phyloP scores from a whole-genome alignment of 92 coral and sea anemone species.

The Metridium senile region DNA sequence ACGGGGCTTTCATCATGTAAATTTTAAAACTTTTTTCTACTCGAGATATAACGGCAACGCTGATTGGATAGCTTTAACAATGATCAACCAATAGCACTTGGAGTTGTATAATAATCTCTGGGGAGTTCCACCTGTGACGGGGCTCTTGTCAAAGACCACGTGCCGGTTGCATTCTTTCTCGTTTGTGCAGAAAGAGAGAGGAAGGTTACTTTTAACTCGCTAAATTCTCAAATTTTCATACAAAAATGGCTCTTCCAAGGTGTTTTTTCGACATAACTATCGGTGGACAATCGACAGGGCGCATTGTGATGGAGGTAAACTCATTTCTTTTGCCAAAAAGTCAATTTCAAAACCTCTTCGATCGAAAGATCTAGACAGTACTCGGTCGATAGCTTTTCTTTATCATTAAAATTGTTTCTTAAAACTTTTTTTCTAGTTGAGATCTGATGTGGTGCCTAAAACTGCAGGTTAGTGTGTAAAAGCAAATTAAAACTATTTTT shows the following conservation, averaged over 20 bases:
- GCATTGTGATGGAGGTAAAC: slow-evolving; percentile 77
- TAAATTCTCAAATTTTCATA: neutral
- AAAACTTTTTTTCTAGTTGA: slow-evolving; percentile 55
- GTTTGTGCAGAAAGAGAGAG: neutral
- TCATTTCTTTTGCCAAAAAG: neutral
- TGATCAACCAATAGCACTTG: too few species aligned
- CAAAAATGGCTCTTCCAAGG: slow-evolving; percentile 27
- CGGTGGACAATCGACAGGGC: slow-evolving; percentile 60
- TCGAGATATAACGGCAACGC: too few species aligned
- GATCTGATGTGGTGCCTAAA: slow-evolving; percentile 84
- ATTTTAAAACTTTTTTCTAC: too few species aligned
- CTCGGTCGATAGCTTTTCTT: too few species aligned
- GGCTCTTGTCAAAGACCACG: neutral
- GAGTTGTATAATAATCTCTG: neutral
- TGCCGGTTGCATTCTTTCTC: neutral
- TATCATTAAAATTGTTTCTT: neutral
- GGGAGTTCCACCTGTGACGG: neutral
- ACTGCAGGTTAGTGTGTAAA: slow-evolving; percentile 70
- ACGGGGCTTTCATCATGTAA: too few species aligned
- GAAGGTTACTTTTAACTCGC: neutral
- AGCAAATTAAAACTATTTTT: too few species aligned
- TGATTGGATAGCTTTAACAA: neutral
- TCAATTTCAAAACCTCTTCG: neutral
- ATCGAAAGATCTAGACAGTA: too few species aligned
- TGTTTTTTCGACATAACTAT: slow-evolving; percentile 66